These are phyloP conservation scores for Bombus superbus DNA, from an alignment of 1,140 invertebrate species.

Conservation along the genomic window DNA sequence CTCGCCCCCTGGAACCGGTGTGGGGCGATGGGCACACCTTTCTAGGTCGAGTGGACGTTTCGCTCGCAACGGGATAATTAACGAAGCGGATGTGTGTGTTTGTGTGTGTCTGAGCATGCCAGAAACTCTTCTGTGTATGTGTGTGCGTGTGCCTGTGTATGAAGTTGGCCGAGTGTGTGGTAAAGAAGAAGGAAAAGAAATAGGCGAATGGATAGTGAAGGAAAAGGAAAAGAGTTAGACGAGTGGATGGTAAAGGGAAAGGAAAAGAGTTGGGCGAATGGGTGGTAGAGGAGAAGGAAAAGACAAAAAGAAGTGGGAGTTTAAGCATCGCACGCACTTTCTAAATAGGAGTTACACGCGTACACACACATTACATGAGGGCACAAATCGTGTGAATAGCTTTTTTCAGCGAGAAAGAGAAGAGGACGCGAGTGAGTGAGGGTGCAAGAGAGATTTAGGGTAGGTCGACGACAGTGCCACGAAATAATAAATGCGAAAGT, in stretches of 20 bases:
- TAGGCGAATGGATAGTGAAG: too few species aligned
- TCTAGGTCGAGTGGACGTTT: conserved; percentile 54
- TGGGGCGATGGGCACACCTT: conserved; percentile 28
- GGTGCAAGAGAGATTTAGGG: conserved; percentile 57
- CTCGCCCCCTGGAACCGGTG: conserved; percentile 24
- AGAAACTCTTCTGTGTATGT: not conserved
- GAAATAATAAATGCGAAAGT: conserved; percentile 49
- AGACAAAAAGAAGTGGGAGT: conserved; percentile 18
- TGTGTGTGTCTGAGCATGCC: not conserved
- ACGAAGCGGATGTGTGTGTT: conserved; percentile 30
- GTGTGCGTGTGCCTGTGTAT: too few species aligned
- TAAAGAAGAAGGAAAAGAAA: too few species aligned
- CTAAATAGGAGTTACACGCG: conserved; percentile 38
- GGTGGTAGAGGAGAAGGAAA: too few species aligned
- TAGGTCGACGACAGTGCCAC: conserved; percentile 68
- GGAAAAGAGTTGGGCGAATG: too few species aligned
- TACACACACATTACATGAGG: conserved; percentile 50
- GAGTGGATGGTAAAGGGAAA: too few species aligned
- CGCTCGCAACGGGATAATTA: conserved; percentile 50
- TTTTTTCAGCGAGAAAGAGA: conserved; percentile 3
- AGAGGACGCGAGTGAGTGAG: conserved; percentile 5
- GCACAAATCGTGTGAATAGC: conserved; percentile 67
- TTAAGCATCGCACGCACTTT: conserved; percentile 33
- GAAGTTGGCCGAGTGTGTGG: too few species aligned
- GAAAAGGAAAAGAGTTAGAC: too few species aligned